Conservation (phyloP, 37 sponge, comb jelly and placozoan genomes). For the Agelas oroides region DNA sequence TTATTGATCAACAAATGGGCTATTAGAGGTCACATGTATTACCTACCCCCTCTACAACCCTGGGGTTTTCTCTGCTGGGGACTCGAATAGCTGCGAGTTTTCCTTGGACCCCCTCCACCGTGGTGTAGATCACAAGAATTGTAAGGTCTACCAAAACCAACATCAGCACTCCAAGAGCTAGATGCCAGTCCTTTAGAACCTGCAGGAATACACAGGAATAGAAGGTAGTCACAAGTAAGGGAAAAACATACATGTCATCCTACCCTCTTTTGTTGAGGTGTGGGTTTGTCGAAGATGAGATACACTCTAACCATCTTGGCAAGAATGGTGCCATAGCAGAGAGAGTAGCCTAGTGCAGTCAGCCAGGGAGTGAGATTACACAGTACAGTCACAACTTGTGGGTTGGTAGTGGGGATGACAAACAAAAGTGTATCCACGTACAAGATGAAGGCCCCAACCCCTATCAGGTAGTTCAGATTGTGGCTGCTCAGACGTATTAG, state of each 20-base stretch:
- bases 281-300: constrained; percentile 10
- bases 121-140: background rate
- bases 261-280: too few relatives aligned
- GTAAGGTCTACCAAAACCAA: constrained; percentile 20
- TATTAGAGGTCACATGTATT: too few relatives aligned
- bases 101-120: background rate
- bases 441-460: constrained; percentile 13
- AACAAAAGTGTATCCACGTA: background rate
- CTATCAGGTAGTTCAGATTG: constrained; percentile 12
- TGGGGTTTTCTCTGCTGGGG: constrained; percentile 12
- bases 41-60: background rate
- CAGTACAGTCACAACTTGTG: background rate
- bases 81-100: background rate
- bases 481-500: background rate
- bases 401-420: background rate
- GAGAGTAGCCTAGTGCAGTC: constrained; percentile 9
- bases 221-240: too few relatives aligned
- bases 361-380: background rate
- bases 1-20: too few relatives aligned
- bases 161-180: constrained; percentile 2
- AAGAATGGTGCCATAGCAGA: constrained; percentile 30
- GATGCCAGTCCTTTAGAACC: constrained; percentile 19
- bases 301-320: constrained; percentile 29
- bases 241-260: too few relatives aligned
- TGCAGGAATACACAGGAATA: too few relatives aligned